Base-by-base conservation (phyloP, 2,113 vertebrate species). In the Abramis brama region DNA sequence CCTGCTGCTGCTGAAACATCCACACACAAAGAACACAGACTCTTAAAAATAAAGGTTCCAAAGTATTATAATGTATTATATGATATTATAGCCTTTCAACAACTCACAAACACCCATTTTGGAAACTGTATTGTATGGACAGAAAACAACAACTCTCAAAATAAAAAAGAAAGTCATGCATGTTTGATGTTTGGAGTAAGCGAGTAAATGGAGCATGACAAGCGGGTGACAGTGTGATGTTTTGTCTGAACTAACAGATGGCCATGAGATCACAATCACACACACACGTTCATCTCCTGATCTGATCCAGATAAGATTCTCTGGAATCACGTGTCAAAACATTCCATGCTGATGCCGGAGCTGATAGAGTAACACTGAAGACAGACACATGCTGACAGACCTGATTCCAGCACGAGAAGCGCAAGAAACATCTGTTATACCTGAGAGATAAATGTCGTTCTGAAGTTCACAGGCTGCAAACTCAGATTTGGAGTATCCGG, bases 361-460 rank as follows among this genome's bases (percentile, higher is more conserved):
- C 52, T 36, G 76, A 79, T 79, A 39, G 77, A 77, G 47, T 77
- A 55, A 55, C 73, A 21, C 15, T 2, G 73, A 74, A 74, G 1
- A 27, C n/a, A 13, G 11, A 64, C 5, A 13, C 62, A 2, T 13
- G 60, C n/a, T 25, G 27, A 68, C 66, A 1, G 62, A 27, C 25
- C 25, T 17, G 12, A 2, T 62, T 12, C 13, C 25, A 62, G 55
- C n/a, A n/a, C 8, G n/a, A 39, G 17, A 0, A 70, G 33, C 2
- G 30, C 4, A 19, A 9, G 0, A 30, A 1, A 10, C 66, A 1
- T 71, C 59, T 23, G 13, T 47, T 19, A n/a, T 92, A 97, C 96
- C 96, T 39, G 96, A 96, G 68, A 97, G 82, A 43, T 96, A 96
- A 85, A 97, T 88, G n/a, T 96, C 92, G 0, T 96, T 97, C 82